These are phyloP conservation scores for Cheilosia pagana DNA, from an alignment of 2,888 invertebrate species.

Conservation along the genomic window DNA sequence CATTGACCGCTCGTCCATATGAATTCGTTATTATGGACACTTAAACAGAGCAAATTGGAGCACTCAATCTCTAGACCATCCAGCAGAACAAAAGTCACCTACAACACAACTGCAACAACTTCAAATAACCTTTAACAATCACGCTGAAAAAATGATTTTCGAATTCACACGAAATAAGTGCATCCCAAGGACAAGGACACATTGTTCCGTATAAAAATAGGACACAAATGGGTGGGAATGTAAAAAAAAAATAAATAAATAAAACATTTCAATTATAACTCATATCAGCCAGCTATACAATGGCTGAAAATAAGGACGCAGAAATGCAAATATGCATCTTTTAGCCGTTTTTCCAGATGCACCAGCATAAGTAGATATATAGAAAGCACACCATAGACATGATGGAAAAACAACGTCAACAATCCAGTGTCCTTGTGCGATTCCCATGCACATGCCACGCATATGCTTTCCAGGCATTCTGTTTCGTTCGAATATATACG, in stretches of 20 bases:
- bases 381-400: not conserved
- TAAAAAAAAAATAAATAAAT: slow-evolving; percentile 17
- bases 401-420: slow-evolving; percentile 31
- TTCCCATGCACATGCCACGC: slow-evolving; percentile 48
- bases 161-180: not conserved
- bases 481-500: slow-evolving; percentile 49
- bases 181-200: slow-evolving; percentile 36
- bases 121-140: too few relatives aligned
- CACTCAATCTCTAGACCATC: too few relatives aligned
- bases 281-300: slow-evolving; percentile 14
- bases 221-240: not conserved
- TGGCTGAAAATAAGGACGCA: not conserved
- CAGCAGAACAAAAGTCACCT: too few relatives aligned
- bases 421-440: slow-evolving; percentile 55
- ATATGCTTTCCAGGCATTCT: slow-evolving; percentile 63
- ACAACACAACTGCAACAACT: too few relatives aligned
- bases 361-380: slow-evolving; percentile 7
- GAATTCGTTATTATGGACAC: too few relatives aligned
- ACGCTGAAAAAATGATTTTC: too few relatives aligned
- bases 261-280: slow-evolving; percentile 40
- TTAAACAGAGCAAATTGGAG: too few relatives aligned
- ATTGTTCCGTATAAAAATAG: slow-evolving; percentile 10
- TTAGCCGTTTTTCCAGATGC: slow-evolving; percentile 11
- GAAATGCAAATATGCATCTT: slow-evolving; percentile 7
- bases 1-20: too few relatives aligned